These are phyloP conservation scores for Drosophila saltans DNA, from an alignment of 1,140 invertebrate genomes.

Conservation along the genomic window DNA sequence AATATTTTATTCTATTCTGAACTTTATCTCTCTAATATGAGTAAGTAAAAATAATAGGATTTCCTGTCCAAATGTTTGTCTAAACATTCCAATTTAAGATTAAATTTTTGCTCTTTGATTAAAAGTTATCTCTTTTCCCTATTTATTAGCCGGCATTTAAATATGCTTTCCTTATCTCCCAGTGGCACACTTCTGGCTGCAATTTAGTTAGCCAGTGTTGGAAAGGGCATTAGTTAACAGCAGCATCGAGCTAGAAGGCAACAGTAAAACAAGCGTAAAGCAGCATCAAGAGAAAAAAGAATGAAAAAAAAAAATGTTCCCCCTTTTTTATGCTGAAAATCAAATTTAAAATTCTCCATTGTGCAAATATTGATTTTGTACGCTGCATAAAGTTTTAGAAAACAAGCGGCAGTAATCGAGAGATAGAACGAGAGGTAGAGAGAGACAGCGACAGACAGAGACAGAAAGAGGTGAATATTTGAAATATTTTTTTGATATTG, in stretches of 20 bases:
- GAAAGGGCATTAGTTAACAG: not conserved
- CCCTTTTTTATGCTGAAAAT: slow-evolving; percentile 29
- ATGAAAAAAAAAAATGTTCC: not conserved
- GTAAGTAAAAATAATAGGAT: too few species aligned
- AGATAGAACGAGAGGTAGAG: not conserved
- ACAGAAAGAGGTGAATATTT: not conserved
- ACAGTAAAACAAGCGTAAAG: slow-evolving; percentile 25
- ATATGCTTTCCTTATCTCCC: not conserved
- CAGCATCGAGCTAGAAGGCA: slow-evolving; percentile 35
- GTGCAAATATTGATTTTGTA: slow-evolving; percentile 72
- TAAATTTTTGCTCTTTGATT: too few species aligned
- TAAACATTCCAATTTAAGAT: too few species aligned
- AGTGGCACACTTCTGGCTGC: not conserved
- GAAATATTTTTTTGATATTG: slow-evolving; percentile 9
- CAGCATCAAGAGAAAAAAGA: slow-evolving; percentile 19
- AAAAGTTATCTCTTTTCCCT: not conserved
- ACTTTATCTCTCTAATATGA: too few species aligned
- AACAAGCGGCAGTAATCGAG: not conserved
- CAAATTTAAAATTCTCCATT: slow-evolving; percentile 62
- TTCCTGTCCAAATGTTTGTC: too few species aligned
- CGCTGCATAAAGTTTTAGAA: slow-evolving; percentile 54
- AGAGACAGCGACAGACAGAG: not conserved
- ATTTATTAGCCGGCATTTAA: not conserved
- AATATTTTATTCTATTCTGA: too few species aligned
- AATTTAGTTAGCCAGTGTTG: not conserved